Base-by-base conservation (phyloP, 2,888 invertebrate species). In the Lasioglossum calceatum region DNA sequence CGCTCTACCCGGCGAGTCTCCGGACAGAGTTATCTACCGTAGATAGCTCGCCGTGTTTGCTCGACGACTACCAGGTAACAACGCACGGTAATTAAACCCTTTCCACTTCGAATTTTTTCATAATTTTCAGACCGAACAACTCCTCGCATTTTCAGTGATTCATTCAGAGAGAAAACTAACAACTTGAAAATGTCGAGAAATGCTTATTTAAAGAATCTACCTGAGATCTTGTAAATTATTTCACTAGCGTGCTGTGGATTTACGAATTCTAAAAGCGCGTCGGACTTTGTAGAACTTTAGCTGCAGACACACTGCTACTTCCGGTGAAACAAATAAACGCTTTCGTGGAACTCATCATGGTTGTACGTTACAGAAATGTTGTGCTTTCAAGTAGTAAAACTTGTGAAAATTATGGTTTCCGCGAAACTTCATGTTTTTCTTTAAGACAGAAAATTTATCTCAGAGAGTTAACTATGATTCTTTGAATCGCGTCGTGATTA, bases 11-110 rank as follows among this genome's bases (percentile, higher is more conserved):
- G n/a, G 36, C 54, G 81, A 77, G 83, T 19, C 67, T 27, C 27
- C 75, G 14, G 27, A n/a, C 67, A 19, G 23, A 36, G 73, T 87
- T 87, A 87, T 79, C 87, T 64, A 79, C 81, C 23, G 87, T 77
- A 19, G 87, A 83, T 87, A 83, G 58, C 39, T 42, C 16, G 36
- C n/a, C 36, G 7, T 14, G 32, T 23, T 70, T 42, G 39, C 12
- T 67, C 67, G 10, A 19, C 39, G 1, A 70, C 64, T 12, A 10
- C 4, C 27, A 5, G n/a, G 58, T 75, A 80, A 71, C 81, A 58
- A 76, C 81, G 47, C 39, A 80, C 47, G 80, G 81, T 80, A 81
- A 83, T 83, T 75, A 71, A 44, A 54, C 23, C 16, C 7, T 36
- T 16, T 8, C 4, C 61, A 19, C 7, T 2, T 19, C 36, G 16